Evolutionary conservation across 1,140 invertebrate genomes (phyloP).

Genomic region (Tachypleus tridentatus): DNA sequence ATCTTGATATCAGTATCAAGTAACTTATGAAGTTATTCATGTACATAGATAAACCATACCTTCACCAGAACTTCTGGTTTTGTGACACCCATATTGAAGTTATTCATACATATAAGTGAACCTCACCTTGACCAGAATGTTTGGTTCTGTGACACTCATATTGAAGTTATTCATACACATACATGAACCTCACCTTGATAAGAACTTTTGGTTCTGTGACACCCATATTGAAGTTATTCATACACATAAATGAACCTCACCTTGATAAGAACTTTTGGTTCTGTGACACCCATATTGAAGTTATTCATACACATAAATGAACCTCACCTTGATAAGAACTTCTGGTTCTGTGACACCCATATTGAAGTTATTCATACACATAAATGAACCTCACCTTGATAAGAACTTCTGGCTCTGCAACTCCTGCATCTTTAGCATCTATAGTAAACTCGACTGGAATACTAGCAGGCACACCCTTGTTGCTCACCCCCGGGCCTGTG

Average conservation of each 20-base stretch:
- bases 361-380: neutral
- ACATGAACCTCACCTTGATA: no score
- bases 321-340: conserved; percentile 18
- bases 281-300: no score
- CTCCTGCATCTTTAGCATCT: conserved; percentile 52
- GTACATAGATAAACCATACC: neutral
- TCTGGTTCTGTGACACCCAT: conserved; percentile 16
- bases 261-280: conserved; percentile 16
- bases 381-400: conserved; percentile 15
- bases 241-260: conserved; percentile 8
- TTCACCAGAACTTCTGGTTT: conserved; percentile 15
- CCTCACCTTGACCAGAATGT: conserved; percentile 15
- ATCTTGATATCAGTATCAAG: no score
- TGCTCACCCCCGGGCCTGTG: conserved; percentile 56
- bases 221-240: conserved; percentile 2
- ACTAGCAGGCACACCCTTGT: conserved; percentile 56
- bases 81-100: conserved; percentile 13
- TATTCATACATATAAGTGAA: no score
- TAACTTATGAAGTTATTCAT: no score
- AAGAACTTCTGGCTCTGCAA: conserved; percentile 15
- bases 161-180: neutral
- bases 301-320: neutral
- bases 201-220: no score
- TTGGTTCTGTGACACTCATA: conserved; percentile 15
- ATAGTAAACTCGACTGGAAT: conserved; percentile 66